Evolutionary conservation across 1,140 invertebrate species (phyloP), one percentile per base, ranked within the genome.

Genomic region (Dendroctonus ponderosae): DNA sequence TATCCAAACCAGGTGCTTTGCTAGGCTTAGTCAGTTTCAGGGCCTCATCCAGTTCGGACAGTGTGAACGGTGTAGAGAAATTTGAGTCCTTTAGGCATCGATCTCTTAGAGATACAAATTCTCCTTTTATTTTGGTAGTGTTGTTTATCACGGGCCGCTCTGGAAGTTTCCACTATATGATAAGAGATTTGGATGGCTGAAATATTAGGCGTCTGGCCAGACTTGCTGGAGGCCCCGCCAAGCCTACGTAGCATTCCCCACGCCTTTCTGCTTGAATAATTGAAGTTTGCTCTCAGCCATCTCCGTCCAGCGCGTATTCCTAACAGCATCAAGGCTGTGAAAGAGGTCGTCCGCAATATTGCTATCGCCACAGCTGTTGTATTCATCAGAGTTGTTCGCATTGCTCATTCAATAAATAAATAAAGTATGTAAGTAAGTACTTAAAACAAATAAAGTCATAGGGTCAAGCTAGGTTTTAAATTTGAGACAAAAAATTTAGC

Each of bases 161-260:
- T n/a, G n/a, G n/a, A n/a, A n/a, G n/a, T n/a, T n/a, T n/a, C n/a
- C n/a, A n/a, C 43, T 44, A 51, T 51, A 51, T 51, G 49, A 51
- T 51, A n/a, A 51, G 49, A 51, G 49, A 51, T 51, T 51, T 14
- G 49, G 49, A n/a, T 51, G 49, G 49, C 49, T 51, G 49, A 51
- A 51, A 51, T 14, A 51, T 51, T 6, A 51, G 49, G 49, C 49
- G 49, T 51, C 49, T 51, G 49, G 7, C 49, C 49, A 51, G 49
- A 51, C 15, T 51, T 51, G 49, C 49, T 51, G 49, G 49, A 51
- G 49, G 49, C 49, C 43, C 43, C 43, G 43, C 43, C 43, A 44
- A 44, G 43, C 43, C 43, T 44, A 44, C 43, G 12, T 11, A 51
- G 49, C 49, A 51, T 51, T 8, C 49, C 2, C 49, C 49, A 51